A percentile compares a stretch with the other conserved stretches of the same genome.
Evolutionary conservation across 2,888 invertebrate species (phyloP).

Genomic region (Oligia strigilis): DNA sequence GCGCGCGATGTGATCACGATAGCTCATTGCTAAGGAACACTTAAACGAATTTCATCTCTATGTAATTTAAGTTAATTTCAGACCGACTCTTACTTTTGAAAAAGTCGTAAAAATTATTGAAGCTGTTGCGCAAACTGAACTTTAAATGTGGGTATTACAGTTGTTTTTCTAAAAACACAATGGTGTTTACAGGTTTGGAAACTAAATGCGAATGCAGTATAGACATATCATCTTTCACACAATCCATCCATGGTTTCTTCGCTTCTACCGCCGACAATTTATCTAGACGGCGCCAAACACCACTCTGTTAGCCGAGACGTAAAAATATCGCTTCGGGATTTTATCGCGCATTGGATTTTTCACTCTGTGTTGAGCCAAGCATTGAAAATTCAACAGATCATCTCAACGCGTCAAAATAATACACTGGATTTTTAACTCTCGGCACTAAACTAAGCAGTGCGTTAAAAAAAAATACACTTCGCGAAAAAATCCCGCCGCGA

Average conservation of each 20-base stretch:
- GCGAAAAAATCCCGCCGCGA: no score
- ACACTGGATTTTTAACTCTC: no score
- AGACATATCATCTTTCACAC: neutral
- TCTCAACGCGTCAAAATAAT: no score
- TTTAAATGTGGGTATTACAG: neutral
- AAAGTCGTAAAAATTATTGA: neutral
- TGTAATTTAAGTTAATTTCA: neutral
- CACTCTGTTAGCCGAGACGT: no score
- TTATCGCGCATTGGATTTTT: no score
- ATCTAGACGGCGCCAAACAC: neutral
- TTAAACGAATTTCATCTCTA: neutral
- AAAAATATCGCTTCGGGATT: no score
- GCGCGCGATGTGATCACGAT: neutral
- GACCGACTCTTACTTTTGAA: neutral
- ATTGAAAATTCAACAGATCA: no score
- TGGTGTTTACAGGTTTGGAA: neutral
- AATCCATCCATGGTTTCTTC: neutral
- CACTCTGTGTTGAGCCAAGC: no score
- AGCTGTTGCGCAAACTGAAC: neutral
- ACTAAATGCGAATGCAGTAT: neutral
- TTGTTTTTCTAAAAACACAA: no score
- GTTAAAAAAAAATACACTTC: no score
- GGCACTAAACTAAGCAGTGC: no score
- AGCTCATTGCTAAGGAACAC: neutral
- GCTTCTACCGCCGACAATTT: neutral